Conservation (phyloP, 2,888 invertebrate species). For the Drosophila picticornis region DNA sequence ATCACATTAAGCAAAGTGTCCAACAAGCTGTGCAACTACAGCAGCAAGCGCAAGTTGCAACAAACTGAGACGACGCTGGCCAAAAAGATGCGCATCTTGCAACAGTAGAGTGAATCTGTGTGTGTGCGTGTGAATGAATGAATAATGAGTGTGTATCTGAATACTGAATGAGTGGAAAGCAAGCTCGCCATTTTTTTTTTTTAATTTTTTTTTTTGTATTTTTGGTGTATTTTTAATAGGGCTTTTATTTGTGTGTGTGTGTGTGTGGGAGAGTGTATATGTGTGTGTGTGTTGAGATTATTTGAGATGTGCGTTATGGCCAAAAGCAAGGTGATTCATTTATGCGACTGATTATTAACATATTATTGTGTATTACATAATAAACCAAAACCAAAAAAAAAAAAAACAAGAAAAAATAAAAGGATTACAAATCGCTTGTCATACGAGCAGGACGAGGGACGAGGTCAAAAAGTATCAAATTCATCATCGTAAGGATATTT, state of each 20-base stretch:
- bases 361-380: constrained; percentile 65
- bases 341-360: constrained; percentile 81
- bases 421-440: constrained; percentile 43
- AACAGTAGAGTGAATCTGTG: constrained; percentile 51
- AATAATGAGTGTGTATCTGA: background rate
- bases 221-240: background rate
- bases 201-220: constrained; percentile 5
- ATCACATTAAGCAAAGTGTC: constrained; percentile 71
- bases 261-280: background rate
- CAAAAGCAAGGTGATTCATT: constrained; percentile 80
- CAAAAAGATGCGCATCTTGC: constrained; percentile 68
- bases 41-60: constrained; percentile 70
- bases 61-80: constrained; percentile 67
- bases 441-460: constrained; percentile 21
- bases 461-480: constrained; percentile 11
- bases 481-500: constrained; percentile 26
- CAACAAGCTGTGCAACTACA: constrained; percentile 69
- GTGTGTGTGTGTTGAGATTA: constrained; percentile 5
- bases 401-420: background rate
- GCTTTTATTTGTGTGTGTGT: background rate
- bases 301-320: constrained; percentile 32
- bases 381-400: constrained; percentile 30
- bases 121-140: constrained; percentile 3
- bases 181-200: background rate
- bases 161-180: background rate